Conservation (phyloP, 2,888 invertebrate species). For the Cataglyphis albicans region DNA sequence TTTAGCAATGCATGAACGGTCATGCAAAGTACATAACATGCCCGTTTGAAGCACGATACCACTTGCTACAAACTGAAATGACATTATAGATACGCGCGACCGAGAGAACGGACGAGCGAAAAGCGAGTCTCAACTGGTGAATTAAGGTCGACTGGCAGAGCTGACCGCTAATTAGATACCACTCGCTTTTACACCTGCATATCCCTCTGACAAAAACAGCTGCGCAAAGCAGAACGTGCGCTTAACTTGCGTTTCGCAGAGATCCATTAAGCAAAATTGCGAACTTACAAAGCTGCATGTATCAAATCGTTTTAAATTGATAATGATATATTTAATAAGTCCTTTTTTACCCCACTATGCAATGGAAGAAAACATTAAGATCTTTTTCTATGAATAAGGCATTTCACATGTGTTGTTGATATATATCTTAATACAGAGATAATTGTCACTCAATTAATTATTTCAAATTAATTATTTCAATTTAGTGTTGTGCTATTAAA, state of each 20-base stretch:
- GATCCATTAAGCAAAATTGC: slow-evolving; percentile 49
- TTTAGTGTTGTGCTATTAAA: slow-evolving; percentile 50
- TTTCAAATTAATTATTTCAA: slow-evolving; percentile 31
- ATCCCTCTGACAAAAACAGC: slow-evolving; percentile 63
- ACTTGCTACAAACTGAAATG: slow-evolving; percentile 9
- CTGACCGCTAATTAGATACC: slow-evolving; percentile 78
- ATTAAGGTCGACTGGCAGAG: slow-evolving; percentile 64
- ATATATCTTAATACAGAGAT: not conserved
- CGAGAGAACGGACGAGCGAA: slow-evolving; percentile 49
- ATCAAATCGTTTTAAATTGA: slow-evolving; percentile 14
- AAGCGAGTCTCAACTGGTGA: slow-evolving; percentile 66
- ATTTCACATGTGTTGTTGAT: not conserved
- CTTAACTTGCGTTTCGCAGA: slow-evolving; percentile 75
- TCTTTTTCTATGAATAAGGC: not conserved
- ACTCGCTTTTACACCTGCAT: slow-evolving; percentile 78
- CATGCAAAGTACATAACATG: slow-evolving; percentile 1
- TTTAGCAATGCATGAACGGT: slow-evolving; percentile 37
- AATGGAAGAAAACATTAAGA: not conserved
- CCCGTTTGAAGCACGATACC: slow-evolving; percentile 6
- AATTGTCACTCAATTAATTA: slow-evolving; percentile 19
- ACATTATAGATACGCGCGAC: not conserved
- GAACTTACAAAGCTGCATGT: not conserved
- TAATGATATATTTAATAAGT: not conserved
- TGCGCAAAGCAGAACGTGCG: slow-evolving; percentile 62
- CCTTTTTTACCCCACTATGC: not conserved